phyloP scores from a whole-genome alignment of 2,888 invertebrate species.

The Pandemis cinnamomeana region DNA sequence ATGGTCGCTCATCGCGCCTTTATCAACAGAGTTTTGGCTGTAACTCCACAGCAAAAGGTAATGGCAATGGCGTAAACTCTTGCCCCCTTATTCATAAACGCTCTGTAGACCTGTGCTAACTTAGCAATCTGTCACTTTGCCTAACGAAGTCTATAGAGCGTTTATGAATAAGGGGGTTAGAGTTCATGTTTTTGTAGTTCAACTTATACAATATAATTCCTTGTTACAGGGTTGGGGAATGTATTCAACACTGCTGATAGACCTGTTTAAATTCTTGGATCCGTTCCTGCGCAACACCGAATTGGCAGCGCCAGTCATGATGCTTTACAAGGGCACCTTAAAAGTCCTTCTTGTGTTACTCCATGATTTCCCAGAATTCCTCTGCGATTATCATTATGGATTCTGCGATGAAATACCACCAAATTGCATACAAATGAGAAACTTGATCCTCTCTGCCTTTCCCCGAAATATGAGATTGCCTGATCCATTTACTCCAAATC shows the following conservation, averaged over 20 bases:
- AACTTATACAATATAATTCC: conserved; percentile 13
- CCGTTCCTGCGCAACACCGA: conserved; percentile 99
- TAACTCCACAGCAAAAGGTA: conserved; percentile 94
- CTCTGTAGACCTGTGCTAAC: no score
- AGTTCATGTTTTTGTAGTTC: no score
- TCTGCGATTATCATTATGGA: conserved; percentile 99
- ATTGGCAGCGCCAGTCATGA: conserved; percentile 95
- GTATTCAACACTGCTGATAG: conserved; percentile 97
- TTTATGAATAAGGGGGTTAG: no score
- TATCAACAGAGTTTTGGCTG: conserved; percentile 95
- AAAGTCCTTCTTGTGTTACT: conserved; percentile 96
- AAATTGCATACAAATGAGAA: conserved; percentile 99
- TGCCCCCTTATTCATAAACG: no score
- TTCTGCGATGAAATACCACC: conserved; percentile 99
- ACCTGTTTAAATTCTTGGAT: conserved; percentile 97
- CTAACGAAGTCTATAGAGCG: no score
- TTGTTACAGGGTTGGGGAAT: conserved; percentile 93
- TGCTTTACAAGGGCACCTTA: conserved; percentile 97
- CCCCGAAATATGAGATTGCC: conserved; percentile 99
- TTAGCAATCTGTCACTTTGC: no score
- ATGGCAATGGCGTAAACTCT: background rate
- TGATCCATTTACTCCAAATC: conserved; percentile 98
- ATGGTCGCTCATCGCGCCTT: conserved; percentile 98
- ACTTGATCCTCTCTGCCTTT: conserved; percentile 98
- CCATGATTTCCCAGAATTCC: conserved; percentile 99